These are phyloP conservation scores for Aradus depressus DNA, from an alignment of 2,888 invertebrate species.

Conservation along the genomic window DNA sequence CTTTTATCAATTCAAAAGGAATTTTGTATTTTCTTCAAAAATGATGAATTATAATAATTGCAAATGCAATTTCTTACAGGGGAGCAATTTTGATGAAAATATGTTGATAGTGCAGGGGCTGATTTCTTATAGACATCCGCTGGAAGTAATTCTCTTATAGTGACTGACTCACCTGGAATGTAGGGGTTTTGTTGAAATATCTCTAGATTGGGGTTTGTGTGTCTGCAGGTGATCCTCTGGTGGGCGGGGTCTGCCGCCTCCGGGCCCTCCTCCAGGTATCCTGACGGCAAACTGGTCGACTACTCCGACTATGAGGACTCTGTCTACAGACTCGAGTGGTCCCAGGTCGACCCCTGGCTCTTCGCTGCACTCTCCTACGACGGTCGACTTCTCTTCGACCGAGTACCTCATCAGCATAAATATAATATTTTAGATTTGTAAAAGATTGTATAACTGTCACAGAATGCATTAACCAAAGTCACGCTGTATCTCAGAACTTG, in stretches of 20 bases:
- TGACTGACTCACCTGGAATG: too few species aligned
- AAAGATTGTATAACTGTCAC: too few species aligned
- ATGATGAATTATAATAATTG: too few species aligned
- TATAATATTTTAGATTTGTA: constrained; percentile 64
- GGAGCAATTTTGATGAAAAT: too few species aligned
- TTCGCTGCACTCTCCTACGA: constrained; percentile 98
- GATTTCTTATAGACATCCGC: too few species aligned
- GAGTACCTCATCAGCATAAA: constrained; percentile 88
- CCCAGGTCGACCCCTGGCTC: constrained; percentile 94
- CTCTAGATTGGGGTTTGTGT: neutral
- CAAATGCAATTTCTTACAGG: too few species aligned
- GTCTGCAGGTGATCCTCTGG: constrained; percentile 66
- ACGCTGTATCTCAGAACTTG: too few species aligned
- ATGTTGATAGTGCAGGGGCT: too few species aligned
- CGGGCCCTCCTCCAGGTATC: constrained; percentile 53
- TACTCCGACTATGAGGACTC: constrained; percentile 98
- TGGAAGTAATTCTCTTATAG: too few species aligned
- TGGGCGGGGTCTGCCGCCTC: constrained; percentile 80
- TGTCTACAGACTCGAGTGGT: constrained; percentile 96
- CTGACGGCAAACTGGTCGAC: constrained; percentile 80
- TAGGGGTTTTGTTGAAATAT: neutral
- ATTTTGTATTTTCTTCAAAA: too few species aligned
- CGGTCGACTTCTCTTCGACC: constrained; percentile 83
- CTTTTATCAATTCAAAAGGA: too few species aligned
- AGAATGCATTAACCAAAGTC: too few species aligned